phyloP scores from a whole-genome alignment of 2,113 vertebrate genomes.

The Toxotes jaculatrix region DNA sequence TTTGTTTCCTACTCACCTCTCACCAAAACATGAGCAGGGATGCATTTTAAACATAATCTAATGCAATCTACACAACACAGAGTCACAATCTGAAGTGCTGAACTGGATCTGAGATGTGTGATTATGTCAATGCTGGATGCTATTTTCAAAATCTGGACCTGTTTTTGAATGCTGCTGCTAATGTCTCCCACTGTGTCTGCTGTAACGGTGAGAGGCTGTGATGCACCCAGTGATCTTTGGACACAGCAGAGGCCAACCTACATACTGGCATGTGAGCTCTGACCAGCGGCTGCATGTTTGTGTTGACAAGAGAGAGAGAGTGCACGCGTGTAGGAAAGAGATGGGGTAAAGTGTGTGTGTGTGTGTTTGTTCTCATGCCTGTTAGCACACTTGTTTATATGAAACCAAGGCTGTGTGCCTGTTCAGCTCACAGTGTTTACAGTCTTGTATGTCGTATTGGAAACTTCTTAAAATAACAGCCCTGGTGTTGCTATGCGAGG shows the following conservation, averaged over 20 bases:
- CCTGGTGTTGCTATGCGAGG: slow-evolving; percentile 34
- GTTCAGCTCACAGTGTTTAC: slow-evolving; percentile 59
- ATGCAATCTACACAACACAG: too few relatives aligned
- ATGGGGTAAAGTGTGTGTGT: background rate
- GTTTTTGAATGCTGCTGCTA: background rate
- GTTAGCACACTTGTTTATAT: background rate
- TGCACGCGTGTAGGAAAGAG: background rate
- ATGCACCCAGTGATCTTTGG: slow-evolving; percentile 29
- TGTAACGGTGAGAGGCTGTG: background rate
- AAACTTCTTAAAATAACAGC: slow-evolving; percentile 72
- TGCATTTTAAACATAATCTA: background rate
- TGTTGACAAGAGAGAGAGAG: background rate
- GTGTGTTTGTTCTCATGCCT: background rate
- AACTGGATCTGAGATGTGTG: background rate
- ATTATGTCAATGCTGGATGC: background rate
- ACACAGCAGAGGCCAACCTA: slow-evolving; percentile 18
- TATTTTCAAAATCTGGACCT: background rate
- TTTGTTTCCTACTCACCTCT: background rate
- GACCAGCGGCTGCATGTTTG: slow-evolving; percentile 19
- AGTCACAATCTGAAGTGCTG: background rate
- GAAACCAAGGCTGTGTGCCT: slow-evolving; percentile 13
- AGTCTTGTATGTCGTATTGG: slow-evolving; percentile 58
- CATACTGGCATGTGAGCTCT: slow-evolving; percentile 13
- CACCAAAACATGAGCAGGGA: background rate
- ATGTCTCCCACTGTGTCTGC: background rate